Evolutionary conservation across 1,140 invertebrate species (phyloP).

Genomic region (Subanguina moxae): DNA sequence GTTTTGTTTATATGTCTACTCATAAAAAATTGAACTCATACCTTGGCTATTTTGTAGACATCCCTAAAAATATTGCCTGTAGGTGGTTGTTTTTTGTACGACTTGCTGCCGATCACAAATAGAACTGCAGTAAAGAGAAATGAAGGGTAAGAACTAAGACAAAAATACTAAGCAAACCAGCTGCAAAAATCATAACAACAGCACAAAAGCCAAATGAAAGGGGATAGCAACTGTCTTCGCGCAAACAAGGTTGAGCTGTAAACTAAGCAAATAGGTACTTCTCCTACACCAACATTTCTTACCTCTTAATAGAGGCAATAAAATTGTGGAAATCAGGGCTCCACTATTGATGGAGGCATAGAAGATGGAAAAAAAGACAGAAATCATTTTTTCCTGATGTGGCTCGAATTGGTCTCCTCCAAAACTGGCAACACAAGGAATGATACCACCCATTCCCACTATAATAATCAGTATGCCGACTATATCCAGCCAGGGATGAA

Average conservation of each 20-base stretch:
- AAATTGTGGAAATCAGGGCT: background rate
- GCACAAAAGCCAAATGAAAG: slow-evolving; percentile 87
- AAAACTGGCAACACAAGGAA: slow-evolving; percentile 91
- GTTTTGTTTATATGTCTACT: background rate
- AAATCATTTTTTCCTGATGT: slow-evolving; percentile 62
- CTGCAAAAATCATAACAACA: slow-evolving; percentile 74
- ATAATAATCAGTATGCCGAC: slow-evolving; percentile 16
- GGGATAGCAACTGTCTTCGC: slow-evolving; percentile 68
- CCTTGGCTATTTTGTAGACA: slow-evolving; percentile 24
- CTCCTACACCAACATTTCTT: background rate
- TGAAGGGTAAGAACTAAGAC: background rate
- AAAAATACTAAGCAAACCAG: slow-evolving; percentile 61
- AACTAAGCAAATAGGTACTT: background rate
- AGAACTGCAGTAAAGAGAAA: slow-evolving; percentile 58
- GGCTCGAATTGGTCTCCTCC: slow-evolving; percentile 89
- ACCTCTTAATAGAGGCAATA: slow-evolving; percentile 2
- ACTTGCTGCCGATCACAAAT: slow-evolving; percentile 73
- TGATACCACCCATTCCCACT: slow-evolving; percentile 75
- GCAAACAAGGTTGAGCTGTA: background rate
- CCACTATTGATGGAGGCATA: slow-evolving; percentile 24
- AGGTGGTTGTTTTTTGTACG: slow-evolving; percentile 62
- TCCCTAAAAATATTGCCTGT: slow-evolving; percentile 39
- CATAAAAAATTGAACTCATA: slow-evolving; percentile 4
- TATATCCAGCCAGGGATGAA: background rate
- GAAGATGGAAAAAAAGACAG: slow-evolving; percentile 26